Evolutionary conservation across 2,113 vertebrate species (phyloP).

Genomic region (Saiga tatarica): DNA sequence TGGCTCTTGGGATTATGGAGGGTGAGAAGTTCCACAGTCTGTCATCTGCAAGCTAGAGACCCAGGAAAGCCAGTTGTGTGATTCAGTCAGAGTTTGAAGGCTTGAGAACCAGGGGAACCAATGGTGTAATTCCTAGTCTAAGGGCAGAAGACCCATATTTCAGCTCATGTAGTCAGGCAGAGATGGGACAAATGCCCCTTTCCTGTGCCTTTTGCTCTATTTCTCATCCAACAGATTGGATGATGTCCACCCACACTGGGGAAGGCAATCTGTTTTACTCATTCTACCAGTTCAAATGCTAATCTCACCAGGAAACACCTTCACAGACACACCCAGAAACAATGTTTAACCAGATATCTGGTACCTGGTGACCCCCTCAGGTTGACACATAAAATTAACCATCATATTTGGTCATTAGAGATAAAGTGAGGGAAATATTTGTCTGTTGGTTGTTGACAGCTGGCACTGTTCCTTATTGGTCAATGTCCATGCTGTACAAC

Average conservation of each 20-base stretch:
- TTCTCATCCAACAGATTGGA: neutral
- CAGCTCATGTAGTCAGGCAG: neutral
- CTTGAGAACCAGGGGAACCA: neutral
- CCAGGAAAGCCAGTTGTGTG: neutral
- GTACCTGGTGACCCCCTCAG: neutral
- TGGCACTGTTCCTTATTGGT: neutral
- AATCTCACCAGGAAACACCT: neutral
- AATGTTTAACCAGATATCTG: neutral
- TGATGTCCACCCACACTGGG: neutral
- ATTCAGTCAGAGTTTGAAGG: neutral
- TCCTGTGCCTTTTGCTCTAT: neutral
- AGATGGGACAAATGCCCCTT: neutral
- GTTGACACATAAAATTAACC: neutral
- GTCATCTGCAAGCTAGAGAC: neutral
- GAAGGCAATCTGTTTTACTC: neutral
- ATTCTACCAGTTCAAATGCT: neutral
- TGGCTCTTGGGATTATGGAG: neutral
- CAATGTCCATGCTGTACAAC: neutral
- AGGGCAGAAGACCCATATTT: neutral
- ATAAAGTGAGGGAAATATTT: neutral
- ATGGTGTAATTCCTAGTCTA: neutral
- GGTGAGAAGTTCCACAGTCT: neutral
- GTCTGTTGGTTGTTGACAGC: neutral
- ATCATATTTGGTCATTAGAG: constrained; percentile 1
- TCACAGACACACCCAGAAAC: neutral